Evolutionary conservation across 2,113 vertebrate species (phyloP).

Genomic region (Zapus hudsonius): DNA sequence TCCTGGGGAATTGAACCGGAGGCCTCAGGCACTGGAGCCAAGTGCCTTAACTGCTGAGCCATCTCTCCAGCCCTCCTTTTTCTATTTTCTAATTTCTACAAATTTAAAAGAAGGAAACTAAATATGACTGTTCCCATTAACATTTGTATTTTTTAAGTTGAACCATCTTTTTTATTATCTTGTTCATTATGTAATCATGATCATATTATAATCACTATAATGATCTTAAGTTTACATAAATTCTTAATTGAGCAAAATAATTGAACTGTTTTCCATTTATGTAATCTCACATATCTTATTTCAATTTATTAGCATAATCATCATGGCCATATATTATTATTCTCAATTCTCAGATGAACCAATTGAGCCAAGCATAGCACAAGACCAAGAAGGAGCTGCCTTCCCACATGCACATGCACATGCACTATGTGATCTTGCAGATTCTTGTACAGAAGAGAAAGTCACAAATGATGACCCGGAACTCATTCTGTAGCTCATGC

Average conservation of each 20-base stretch:
- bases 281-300: not conserved
- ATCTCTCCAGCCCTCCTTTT: no score
- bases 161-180: not conserved
- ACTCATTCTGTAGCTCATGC: no score
- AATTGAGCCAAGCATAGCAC: not conserved
- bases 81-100: not conserved
- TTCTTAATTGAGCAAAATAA: not conserved
- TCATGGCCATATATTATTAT: not conserved
- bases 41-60: no score
- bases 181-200: not conserved
- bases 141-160: not conserved
- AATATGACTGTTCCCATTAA: not conserved
- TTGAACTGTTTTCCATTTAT: not conserved
- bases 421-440: not conserved
- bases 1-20: no score
- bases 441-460: no score
- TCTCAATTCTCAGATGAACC: not conserved
- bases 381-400: not conserved
- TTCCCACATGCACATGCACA: not conserved
- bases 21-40: no score
- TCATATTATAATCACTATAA: not conserved
- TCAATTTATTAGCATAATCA: not conserved
- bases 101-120: slow-evolving; percentile 31
- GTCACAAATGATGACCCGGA: no score
- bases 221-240: not conserved